phyloP scores from a whole-genome alignment of 2,113 vertebrate genomes.

The Ptychochromis oligacanthus region DNA sequence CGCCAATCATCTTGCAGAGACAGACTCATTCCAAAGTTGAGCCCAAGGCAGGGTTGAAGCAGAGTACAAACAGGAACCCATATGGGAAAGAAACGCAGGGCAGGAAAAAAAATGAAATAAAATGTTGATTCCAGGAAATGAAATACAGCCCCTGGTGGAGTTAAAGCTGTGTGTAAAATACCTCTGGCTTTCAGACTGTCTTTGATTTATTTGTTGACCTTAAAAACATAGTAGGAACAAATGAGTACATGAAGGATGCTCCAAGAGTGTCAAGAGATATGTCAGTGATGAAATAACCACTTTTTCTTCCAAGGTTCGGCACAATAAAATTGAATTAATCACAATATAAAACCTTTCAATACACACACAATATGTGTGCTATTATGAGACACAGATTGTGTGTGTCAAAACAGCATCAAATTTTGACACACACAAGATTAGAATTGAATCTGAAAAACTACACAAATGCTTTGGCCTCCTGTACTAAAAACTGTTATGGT shows the following conservation, averaged over 20 bases:
- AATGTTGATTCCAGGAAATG: slow-evolving; percentile 43
- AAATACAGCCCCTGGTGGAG: slow-evolving; percentile 49
- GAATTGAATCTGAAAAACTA: neutral
- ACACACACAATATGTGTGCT: no score
- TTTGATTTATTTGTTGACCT: slow-evolving; percentile 64
- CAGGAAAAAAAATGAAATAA: slow-evolving; percentile 36
- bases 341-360: neutral
- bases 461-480: neutral
- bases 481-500: no score
- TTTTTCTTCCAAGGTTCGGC: neutral
- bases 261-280: slow-evolving; percentile 3
- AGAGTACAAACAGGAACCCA: slow-evolving; percentile 56
- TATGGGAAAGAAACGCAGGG: slow-evolving; percentile 39
- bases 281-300: neutral
- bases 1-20: slow-evolving; percentile 63
- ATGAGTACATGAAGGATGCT: slow-evolving; percentile 43
- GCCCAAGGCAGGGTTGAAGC: slow-evolving; percentile 59
- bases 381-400: no score
- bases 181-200: neutral
- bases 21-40: slow-evolving; percentile 59
- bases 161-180: slow-evolving; percentile 50
- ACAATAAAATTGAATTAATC: neutral
- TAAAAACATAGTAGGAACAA: slow-evolving; percentile 42
- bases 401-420: neutral
- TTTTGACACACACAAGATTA: neutral